phyloP scores from a whole-genome alignment of 2,888 invertebrate genomes.

The Eledona agricola region DNA sequence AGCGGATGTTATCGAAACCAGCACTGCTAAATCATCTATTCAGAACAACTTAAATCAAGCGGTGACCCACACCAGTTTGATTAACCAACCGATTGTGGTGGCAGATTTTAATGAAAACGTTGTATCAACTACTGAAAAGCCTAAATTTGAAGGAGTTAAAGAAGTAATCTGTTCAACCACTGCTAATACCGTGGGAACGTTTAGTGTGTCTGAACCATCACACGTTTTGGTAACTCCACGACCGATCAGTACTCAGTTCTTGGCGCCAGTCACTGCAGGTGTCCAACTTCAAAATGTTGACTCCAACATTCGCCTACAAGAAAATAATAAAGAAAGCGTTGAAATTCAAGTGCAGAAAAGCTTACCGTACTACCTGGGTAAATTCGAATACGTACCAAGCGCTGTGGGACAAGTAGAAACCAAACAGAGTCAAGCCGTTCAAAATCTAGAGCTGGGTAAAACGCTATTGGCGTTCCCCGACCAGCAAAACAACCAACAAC shows the following conservation, averaged over 20 bases:
- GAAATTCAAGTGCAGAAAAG: slow-evolving; percentile 74
- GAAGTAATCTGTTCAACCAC: slow-evolving; percentile 44
- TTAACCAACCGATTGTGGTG: slow-evolving; percentile 59
- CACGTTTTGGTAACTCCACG: slow-evolving; percentile 66
- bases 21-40: slow-evolving; percentile 43
- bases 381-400: slow-evolving; percentile 62
- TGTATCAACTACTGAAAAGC: slow-evolving; percentile 48
- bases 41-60: slow-evolving; percentile 37
- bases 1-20: slow-evolving; percentile 41
- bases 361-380: slow-evolving; percentile 65
- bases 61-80: slow-evolving; percentile 43
- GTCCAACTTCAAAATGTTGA: slow-evolving; percentile 64
- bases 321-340: slow-evolving; percentile 62
- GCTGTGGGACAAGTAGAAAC: slow-evolving; percentile 48
- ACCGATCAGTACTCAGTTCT: slow-evolving; percentile 66
- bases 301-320: not conserved
- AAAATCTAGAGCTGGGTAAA: slow-evolving; percentile 63
- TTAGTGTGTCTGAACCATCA: slow-evolving; percentile 41
- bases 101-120: slow-evolving; percentile 55
- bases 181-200: slow-evolving; percentile 46
- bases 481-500: slow-evolving; percentile 34
- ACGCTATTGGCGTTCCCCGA: slow-evolving; percentile 53
- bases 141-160: slow-evolving; percentile 31
- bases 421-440: slow-evolving; percentile 57
- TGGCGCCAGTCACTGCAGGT: slow-evolving; percentile 70